A percentile compares a stretch with the other conserved stretches of the same genome.
Conservation (phyloP, 2,113 vertebrate species). For the Bubalus kerabau region DNA sequence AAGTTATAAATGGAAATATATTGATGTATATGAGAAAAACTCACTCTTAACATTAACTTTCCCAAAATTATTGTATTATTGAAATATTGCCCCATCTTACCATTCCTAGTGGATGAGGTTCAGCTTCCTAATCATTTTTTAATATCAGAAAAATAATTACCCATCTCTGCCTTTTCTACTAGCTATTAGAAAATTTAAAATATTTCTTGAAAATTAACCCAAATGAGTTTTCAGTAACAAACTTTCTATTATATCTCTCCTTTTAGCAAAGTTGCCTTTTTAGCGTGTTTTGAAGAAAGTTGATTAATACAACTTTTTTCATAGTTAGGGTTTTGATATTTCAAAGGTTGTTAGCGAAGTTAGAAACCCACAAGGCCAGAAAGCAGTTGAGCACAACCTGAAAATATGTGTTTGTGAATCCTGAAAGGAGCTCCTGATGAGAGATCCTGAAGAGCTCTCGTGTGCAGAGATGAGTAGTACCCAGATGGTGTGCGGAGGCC, state of each 20-base stretch:
- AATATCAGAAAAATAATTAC: constrained; percentile 26
- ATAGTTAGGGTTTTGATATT: background rate
- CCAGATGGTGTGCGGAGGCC: background rate
- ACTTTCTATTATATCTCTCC: background rate
- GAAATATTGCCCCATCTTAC: background rate
- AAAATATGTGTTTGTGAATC: background rate
- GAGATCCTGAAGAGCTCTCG: background rate
- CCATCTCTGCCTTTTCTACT: background rate
- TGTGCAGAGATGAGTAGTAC: background rate
- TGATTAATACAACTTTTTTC: background rate
- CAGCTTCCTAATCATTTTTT: background rate
- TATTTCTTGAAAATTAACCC: background rate
- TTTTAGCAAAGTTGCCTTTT: constrained; percentile 4
- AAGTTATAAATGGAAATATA: background rate
- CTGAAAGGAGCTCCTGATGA: background rate
- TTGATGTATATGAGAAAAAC: background rate
- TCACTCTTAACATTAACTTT: background rate
- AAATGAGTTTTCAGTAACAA: background rate
- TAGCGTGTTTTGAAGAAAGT: background rate
- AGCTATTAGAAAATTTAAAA: background rate
- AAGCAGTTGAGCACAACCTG: background rate
- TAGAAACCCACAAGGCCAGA: background rate
- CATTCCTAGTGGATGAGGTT: background rate
- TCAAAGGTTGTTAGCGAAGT: background rate
- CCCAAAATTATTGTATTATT: background rate